These are phyloP conservation scores for Cromileptes altivelis DNA, from an alignment of 2,113 vertebrate genomes.

Conservation along the genomic window DNA sequence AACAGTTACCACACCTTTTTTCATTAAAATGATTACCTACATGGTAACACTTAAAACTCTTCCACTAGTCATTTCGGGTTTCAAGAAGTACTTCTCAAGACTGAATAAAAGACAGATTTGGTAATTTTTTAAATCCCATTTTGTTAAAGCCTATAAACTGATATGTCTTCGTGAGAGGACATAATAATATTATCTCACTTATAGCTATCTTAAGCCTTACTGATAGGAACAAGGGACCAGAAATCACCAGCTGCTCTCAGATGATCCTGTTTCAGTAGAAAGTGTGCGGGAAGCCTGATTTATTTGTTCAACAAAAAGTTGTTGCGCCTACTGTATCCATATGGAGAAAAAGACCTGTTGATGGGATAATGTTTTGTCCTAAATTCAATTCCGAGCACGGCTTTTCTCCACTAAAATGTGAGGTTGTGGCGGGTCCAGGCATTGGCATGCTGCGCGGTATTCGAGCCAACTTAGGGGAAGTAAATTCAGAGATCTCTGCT, in stretches of 20 bases:
- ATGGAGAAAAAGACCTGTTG: background rate
- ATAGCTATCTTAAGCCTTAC: background rate
- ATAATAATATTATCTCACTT: too few relatives aligned
- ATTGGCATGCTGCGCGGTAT: background rate
- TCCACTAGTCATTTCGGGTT: background rate
- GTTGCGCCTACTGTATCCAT: background rate
- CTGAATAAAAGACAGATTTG: background rate
- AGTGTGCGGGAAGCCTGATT: background rate
- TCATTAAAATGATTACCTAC: too few relatives aligned
- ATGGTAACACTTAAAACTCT: too few relatives aligned
- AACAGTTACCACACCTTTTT: too few relatives aligned
- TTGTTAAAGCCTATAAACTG: background rate
- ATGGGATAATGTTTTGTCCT: background rate
- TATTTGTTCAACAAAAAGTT: background rate
- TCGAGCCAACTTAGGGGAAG: conserved; percentile 13
- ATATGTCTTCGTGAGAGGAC: background rate
- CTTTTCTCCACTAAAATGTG: background rate
- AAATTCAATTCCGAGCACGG: background rate
- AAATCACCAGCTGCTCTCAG: conserved; percentile 4
- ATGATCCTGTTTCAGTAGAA: conserved; percentile 6
- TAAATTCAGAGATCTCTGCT: conserved; percentile 24
- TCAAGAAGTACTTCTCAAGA: background rate
- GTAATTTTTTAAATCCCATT: background rate
- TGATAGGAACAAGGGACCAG: background rate
- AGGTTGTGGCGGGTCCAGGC: background rate